These are phyloP conservation scores for Rhinopomastus cyanomelas DNA, from an alignment of 2,113 vertebrate species.

Conservation along the genomic window DNA sequence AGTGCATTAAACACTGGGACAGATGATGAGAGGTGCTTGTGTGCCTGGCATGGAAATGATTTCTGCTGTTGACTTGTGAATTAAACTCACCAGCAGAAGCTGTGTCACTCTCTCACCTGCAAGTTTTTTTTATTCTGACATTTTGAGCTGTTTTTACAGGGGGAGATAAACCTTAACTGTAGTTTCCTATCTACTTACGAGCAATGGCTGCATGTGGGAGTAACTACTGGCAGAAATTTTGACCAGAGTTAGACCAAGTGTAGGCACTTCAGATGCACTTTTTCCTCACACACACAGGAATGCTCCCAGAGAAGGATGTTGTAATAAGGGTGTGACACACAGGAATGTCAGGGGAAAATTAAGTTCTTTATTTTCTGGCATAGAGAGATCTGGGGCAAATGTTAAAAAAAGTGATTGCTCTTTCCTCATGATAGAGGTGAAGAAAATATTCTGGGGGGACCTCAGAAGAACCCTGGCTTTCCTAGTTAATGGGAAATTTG, in stretches of 20 bases:
- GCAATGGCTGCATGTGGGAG: background rate
- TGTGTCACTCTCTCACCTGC: background rate
- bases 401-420: background rate
- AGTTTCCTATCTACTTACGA: background rate
- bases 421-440: background rate
- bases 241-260: background rate
- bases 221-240: constrained; percentile 35
- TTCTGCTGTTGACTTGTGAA: constrained; percentile 1
- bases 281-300: constrained; percentile 35
- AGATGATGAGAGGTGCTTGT: background rate
- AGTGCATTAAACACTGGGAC: background rate
- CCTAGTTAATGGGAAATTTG: background rate
- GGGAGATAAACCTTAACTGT: constrained; percentile 7
- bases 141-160: constrained; percentile 28
- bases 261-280: constrained; percentile 31
- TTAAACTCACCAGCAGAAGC: background rate
- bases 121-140: background rate
- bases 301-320: background rate
- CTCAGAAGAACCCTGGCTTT: background rate
- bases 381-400: background rate
- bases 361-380: background rate
- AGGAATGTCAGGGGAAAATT: constrained; percentile 24
- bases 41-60: background rate
- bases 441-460: background rate
- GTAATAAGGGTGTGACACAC: constrained; percentile 50